A percentile compares a stretch with the other conserved stretches of the same genome.
Conservation (phyloP, 2,888 invertebrate genomes). For the Colletes collaris region DNA sequence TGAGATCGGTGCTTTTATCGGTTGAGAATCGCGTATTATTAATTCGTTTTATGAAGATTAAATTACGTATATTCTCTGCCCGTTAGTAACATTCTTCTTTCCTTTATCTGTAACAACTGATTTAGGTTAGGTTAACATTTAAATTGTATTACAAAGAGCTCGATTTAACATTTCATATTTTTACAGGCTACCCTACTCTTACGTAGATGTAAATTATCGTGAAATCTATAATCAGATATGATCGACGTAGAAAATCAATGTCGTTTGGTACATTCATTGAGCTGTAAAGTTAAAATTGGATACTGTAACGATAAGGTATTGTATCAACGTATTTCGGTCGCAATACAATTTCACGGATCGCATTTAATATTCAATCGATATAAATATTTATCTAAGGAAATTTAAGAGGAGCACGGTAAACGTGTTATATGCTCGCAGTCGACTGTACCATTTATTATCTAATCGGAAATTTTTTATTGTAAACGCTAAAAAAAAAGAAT, state of each 20-base stretch:
- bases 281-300: not conserved
- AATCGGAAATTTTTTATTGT: constrained; percentile 2
- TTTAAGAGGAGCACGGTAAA: not conserved
- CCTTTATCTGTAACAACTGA: not conserved
- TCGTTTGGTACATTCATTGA: not conserved
- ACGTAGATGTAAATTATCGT: not conserved
- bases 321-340: too few species aligned
- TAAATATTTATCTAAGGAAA: too few species aligned
- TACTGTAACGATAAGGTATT: constrained; percentile 1
- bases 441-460: not conserved
- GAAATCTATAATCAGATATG: constrained; percentile 1
- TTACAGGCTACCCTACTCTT: not conserved
- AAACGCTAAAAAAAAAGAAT: not conserved
- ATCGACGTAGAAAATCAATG: not conserved
- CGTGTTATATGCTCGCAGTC: not conserved
- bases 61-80: not conserved
- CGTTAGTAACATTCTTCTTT: not conserved
- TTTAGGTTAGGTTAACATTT: constrained; percentile 51
- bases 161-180: not conserved
- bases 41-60: constrained; percentile 2
- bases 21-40: constrained; percentile 23
- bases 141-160: constrained; percentile 5
- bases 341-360: too few species aligned
- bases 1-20: constrained; percentile 38
- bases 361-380: too few species aligned